Evolutionary conservation across 2,888 invertebrate species (phyloP).

Genomic region (Uloborus plumipes): DNA sequence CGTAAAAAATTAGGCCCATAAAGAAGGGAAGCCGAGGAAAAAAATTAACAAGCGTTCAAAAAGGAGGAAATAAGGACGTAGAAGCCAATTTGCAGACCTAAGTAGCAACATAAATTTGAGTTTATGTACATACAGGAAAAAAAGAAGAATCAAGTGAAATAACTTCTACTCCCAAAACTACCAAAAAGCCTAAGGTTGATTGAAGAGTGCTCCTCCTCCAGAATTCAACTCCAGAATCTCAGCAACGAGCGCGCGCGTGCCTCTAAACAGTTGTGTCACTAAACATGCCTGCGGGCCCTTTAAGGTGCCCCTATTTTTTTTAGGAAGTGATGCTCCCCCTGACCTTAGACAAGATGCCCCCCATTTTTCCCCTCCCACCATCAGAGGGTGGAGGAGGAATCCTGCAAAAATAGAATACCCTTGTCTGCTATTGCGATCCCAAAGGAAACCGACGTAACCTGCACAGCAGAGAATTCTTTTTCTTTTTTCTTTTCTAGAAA

Average conservation of each 20-base stretch:
- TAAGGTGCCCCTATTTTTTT: constrained; percentile 44
- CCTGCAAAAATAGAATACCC: constrained; percentile 42
- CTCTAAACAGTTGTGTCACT: constrained; percentile 38
- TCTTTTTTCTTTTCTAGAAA: too few species aligned
- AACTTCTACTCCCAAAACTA: not conserved
- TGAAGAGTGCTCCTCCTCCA: constrained; percentile 26
- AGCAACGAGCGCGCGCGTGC: constrained; percentile 19
- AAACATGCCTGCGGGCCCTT: constrained; percentile 34
- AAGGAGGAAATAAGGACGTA: constrained; percentile 8
- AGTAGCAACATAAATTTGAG: constrained; percentile 47
- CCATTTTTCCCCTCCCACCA: constrained; percentile 1
- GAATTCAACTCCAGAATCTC: constrained; percentile 27
- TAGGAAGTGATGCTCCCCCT: constrained; percentile 28
- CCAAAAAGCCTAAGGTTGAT: constrained; percentile 24
- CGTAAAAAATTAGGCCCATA: constrained; percentile 52
- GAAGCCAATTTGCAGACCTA: constrained; percentile 54
- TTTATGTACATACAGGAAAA: constrained; percentile 38
- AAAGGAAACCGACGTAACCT: not conserved
- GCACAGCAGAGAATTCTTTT: too few species aligned
- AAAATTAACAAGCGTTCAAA: constrained; percentile 50
- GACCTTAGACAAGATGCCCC: constrained; percentile 35
- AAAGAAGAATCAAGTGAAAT: constrained; percentile 12
- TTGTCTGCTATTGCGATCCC: constrained; percentile 29
- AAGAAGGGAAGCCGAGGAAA: constrained; percentile 29
- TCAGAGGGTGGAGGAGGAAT: constrained; percentile 26